Percentiles rank a stretch among this genome's conserved stretches.
Evolutionary conservation across 2,797 vertebrate species (phyloP).

Genomic region (Enteromius viviparus): DNA sequence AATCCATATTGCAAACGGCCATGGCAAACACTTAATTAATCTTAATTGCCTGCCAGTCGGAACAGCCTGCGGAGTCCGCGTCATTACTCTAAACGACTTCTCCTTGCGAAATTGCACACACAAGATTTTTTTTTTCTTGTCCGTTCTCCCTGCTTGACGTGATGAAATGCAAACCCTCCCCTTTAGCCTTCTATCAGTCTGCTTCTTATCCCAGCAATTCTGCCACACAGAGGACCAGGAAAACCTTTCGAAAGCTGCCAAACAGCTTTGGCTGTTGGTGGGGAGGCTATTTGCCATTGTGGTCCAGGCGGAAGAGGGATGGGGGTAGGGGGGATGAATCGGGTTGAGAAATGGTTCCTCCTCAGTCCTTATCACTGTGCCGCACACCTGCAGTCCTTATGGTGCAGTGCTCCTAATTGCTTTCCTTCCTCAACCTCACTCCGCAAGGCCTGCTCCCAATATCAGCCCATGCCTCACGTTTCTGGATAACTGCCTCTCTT

Average conservation of each 20-base stretch:
- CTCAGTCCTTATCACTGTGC: slow-evolving; percentile 78
- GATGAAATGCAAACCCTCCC: slow-evolving; percentile 75
- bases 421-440: slow-evolving; percentile 53
- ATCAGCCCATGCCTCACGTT: slow-evolving; percentile 83
- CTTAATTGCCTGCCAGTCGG: slow-evolving; percentile 76
- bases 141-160: slow-evolving; percentile 63
- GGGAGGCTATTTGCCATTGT: slow-evolving; percentile 79
- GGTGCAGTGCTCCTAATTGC: slow-evolving; percentile 84
- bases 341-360: slow-evolving; percentile 83
- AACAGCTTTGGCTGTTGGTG: slow-evolving; percentile 73
- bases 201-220: slow-evolving; percentile 73
- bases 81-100: slow-evolving; percentile 73
- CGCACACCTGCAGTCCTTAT: slow-evolving; percentile 83
- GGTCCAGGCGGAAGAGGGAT: slow-evolving; percentile 32
- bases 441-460: slow-evolving; percentile 67
- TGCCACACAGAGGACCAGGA: slow-evolving; percentile 67
- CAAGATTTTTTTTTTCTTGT: slow-evolving; percentile 62
- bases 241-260: slow-evolving; percentile 78
- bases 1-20: slow-evolving; percentile 73
- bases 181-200: slow-evolving; percentile 68
- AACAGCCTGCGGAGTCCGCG: slow-evolving; percentile 66
- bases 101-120: slow-evolving; percentile 67
- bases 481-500: slow-evolving; percentile 72
- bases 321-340: slow-evolving; percentile 58
- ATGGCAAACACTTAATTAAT: slow-evolving; percentile 77